Percentiles rank a stretch among this genome's conserved stretches.
phyloP scores from a whole-genome alignment of 2,888 invertebrate genomes.

The Ophion obscuratus region DNA sequence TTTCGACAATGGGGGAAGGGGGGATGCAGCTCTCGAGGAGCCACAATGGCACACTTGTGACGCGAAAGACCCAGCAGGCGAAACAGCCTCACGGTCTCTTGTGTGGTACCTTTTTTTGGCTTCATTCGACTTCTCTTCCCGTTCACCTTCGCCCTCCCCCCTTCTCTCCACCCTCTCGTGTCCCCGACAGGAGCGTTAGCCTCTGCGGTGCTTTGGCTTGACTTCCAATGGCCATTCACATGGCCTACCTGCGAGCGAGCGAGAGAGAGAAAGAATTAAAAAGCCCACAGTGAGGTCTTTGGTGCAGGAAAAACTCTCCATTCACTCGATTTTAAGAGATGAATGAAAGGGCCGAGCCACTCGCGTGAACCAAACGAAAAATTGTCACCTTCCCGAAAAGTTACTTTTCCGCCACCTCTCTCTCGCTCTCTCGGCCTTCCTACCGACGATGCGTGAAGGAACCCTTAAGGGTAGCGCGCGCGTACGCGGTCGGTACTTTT shows the following conservation, averaged over 20 bases:
- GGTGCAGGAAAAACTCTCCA: constrained; percentile 44
- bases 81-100: constrained; percentile 62
- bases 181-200: constrained; percentile 19
- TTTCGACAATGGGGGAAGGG: constrained; percentile 74
- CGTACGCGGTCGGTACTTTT: constrained; percentile 72
- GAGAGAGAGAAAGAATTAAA: constrained; percentile 44
- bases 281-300: constrained; percentile 37
- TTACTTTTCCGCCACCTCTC: constrained; percentile 13
- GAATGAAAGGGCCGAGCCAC: constrained; percentile 60
- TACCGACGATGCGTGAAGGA: not conserved
- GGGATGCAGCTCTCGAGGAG: constrained; percentile 73
- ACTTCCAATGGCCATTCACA: constrained; percentile 62
- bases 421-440: not conserved
- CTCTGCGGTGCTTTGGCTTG: constrained; percentile 51
- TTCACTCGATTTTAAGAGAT: constrained; percentile 61
- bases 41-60: constrained; percentile 83
- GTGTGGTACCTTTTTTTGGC: constrained; percentile 67
- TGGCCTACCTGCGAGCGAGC: constrained; percentile 11
- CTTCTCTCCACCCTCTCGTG: not conserved
- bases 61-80: constrained; percentile 77
- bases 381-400: constrained; percentile 61
- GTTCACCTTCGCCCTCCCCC: constrained; percentile 38
- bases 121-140: constrained; percentile 31
- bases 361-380: constrained; percentile 60
- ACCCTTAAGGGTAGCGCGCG: constrained; percentile 48